These are phyloP conservation scores for Chrysolina americana DNA, from an alignment of 2,888 invertebrate genomes.

Conservation along the genomic window DNA sequence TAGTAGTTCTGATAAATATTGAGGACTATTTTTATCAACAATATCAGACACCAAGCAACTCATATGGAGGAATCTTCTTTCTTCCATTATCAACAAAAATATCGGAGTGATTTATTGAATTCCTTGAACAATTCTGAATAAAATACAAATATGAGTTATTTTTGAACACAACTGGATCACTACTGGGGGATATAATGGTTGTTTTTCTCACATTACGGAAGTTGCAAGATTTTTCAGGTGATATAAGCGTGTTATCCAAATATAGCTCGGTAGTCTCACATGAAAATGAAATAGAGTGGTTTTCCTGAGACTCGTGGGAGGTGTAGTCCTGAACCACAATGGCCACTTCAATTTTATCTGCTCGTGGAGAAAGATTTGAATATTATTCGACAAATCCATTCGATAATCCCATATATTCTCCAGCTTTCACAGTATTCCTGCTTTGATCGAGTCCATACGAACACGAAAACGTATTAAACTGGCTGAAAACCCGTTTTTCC, in stretches of 20 bases:
- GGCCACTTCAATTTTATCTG: neutral
- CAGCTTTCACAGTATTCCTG: neutral
- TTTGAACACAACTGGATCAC: too few species aligned
- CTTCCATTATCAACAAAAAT: neutral
- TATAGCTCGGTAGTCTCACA: neutral
- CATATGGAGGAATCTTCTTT: neutral
- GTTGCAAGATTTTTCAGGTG: neutral
- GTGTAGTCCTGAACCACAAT: neutral
- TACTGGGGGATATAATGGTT: too few species aligned
- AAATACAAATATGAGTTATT: too few species aligned
- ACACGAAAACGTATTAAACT: too few species aligned
- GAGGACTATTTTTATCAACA: neutral
- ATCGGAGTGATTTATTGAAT: too few species aligned
- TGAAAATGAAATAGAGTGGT: neutral
- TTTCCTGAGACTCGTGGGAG: neutral
- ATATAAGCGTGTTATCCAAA: neutral
- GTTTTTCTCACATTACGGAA: too few species aligned
- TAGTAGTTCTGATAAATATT: neutral
- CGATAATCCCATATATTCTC: neutral
- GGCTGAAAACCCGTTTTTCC: too few species aligned
- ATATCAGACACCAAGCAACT: neutral
- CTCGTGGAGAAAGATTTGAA: neutral
- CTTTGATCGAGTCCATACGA: too few species aligned
- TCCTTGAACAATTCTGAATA: too few species aligned
- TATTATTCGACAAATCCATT: neutral